Evolutionary conservation across 2,113 vertebrate genomes (phyloP).

Genomic region (Orthonyx spaldingii): DNA sequence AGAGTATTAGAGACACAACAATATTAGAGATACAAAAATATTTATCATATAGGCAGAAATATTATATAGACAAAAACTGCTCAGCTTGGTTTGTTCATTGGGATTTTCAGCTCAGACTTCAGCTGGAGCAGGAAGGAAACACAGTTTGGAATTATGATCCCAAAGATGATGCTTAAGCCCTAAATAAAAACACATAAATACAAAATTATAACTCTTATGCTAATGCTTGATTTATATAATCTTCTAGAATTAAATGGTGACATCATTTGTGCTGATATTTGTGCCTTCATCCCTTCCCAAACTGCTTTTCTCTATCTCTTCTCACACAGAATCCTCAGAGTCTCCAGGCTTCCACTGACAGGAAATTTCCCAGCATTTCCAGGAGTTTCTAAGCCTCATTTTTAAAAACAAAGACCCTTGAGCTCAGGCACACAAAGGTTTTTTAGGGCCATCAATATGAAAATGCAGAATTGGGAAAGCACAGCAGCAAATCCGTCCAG

Average conservation of each 20-base stretch:
- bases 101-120: neutral
- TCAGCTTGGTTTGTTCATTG: neutral
- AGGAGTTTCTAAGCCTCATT: neutral
- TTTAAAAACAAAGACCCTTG: neutral
- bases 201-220: no score
- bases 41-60: neutral
- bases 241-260: neutral
- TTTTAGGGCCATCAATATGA: neutral
- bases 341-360: neutral
- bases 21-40: no score
- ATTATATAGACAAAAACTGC: neutral
- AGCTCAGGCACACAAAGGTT: neutral
- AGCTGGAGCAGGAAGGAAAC: neutral
- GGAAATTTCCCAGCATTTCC: neutral
- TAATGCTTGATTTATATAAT: neutral
- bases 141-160: neutral
- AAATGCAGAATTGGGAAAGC: neutral
- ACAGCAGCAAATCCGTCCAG: neutral
- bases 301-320: neutral
- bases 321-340: neutral
- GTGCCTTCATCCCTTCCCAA: neutral
- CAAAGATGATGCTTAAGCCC: neutral
- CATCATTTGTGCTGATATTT: neutral
- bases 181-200: neutral
- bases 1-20: neutral